These are phyloP conservation scores for Phoenicopterus ruber DNA, from an alignment of 2,113 vertebrate species.

Conservation along the genomic window DNA sequence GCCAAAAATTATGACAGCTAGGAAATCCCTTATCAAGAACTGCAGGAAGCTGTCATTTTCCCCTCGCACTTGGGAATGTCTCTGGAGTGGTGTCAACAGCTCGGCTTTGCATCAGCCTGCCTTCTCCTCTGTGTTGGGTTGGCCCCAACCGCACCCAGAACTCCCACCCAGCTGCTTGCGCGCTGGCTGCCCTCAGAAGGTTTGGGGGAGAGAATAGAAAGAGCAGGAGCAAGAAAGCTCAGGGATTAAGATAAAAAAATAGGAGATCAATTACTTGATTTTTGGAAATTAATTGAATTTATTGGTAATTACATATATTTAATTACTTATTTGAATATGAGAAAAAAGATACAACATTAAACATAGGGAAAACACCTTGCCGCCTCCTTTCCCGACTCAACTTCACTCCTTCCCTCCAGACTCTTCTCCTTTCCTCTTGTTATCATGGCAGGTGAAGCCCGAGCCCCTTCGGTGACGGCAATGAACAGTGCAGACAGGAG, in stretches of 20 bases:
- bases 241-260: neutral
- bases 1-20: neutral
- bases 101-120: neutral
- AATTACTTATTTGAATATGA: neutral
- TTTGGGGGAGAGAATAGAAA: neutral
- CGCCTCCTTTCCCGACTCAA: neutral
- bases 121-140: neutral
- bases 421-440: neutral
- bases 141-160: neutral
- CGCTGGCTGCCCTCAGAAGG: neutral
- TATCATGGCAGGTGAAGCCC: rapidly evolving
- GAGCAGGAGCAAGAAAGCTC: neutral
- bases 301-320: neutral
- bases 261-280: too few relatives aligned
- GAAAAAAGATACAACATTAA: neutral
- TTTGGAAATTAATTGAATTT: rapidly evolving
- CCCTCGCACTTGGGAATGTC: neutral
- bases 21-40: neutral
- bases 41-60: neutral
- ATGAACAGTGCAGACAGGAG: neutral
- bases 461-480: neutral
- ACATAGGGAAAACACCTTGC: neutral
- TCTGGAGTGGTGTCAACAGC: neutral
- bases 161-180: neutral
- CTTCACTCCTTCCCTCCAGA: neutral